Evolutionary conservation across 2,797 vertebrate genomes (phyloP).

Genomic region (Gymnoscopelus braueri): DNA sequence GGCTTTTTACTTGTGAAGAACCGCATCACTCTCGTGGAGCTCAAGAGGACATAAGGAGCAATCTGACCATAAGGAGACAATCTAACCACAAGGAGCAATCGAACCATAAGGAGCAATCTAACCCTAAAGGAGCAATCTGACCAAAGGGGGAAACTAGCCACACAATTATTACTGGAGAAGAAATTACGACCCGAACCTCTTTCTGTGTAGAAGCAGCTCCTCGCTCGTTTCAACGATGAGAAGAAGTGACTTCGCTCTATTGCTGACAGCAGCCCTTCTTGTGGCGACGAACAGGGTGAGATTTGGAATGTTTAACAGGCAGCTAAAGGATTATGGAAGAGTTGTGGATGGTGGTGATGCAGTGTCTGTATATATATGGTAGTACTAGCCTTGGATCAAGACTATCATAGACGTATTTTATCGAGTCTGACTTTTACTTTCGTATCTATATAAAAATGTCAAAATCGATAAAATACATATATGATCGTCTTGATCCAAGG

Average conservation of each 20-base stretch:
- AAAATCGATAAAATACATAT: too few relatives aligned
- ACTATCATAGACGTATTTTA: too few relatives aligned
- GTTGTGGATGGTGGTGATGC: slow-evolving; percentile 13
- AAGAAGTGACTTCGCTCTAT: slow-evolving; percentile 73
- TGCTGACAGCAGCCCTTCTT: slow-evolving; percentile 76
- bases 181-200: slow-evolving; percentile 8
- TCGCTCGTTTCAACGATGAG: slow-evolving; percentile 76
- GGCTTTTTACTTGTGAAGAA: slow-evolving; percentile 56
- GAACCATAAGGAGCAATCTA: slow-evolving; percentile 1
- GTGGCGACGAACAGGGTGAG: slow-evolving; percentile 79
- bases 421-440: too few relatives aligned
- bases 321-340: background rate
- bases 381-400: too few relatives aligned
- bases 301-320: slow-evolving; percentile 28
- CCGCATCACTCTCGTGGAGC: slow-evolving; percentile 66
- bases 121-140: too few relatives aligned
- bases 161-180: too few relatives aligned
- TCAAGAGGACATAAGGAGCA: slow-evolving; percentile 51
- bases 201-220: slow-evolving; percentile 53
- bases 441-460: too few relatives aligned
- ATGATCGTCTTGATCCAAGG: too few relatives aligned
- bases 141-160: slow-evolving; percentile 29
- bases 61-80: slow-evolving; percentile 13
- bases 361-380: too few relatives aligned
- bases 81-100: too few relatives aligned